Conservation (phyloP, 2,888 invertebrate species). For the Neuroscelio doddi region DNA sequence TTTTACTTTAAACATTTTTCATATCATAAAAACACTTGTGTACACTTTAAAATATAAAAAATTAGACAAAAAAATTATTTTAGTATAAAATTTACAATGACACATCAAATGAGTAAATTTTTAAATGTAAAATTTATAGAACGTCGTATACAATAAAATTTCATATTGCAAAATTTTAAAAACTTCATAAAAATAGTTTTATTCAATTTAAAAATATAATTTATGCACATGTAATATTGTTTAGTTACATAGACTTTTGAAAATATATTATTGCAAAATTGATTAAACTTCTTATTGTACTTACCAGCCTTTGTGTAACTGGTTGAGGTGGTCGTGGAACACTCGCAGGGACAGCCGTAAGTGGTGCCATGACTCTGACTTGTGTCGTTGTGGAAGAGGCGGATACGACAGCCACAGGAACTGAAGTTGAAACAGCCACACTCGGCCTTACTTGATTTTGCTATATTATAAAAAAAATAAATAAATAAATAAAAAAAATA, state of each 20-base stretch:
- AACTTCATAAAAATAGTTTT: neutral
- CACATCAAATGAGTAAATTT: too few species aligned
- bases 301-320: constrained; percentile 75
- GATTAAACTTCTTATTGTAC: neutral
- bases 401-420: constrained; percentile 51
- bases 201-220: neutral
- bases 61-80: too few species aligned
- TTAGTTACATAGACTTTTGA: too few species aligned
- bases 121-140: too few species aligned
- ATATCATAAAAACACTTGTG: too few species aligned
- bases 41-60: too few species aligned
- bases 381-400: constrained; percentile 73
- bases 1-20: too few species aligned
- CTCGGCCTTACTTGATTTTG: constrained; percentile 75
- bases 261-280: neutral
- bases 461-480: constrained; percentile 58
- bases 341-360: constrained; percentile 68
- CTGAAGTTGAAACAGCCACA: constrained; percentile 65
- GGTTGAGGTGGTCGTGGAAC: constrained; percentile 74
- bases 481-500: too few species aligned
- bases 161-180: too few species aligned
- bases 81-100: too few species aligned
- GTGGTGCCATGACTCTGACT: constrained; percentile 77
- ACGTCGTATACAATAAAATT: too few species aligned
- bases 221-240: neutral